Conservation (phyloP, 2,888 invertebrate species). For the Leucophora obtusa region DNA sequence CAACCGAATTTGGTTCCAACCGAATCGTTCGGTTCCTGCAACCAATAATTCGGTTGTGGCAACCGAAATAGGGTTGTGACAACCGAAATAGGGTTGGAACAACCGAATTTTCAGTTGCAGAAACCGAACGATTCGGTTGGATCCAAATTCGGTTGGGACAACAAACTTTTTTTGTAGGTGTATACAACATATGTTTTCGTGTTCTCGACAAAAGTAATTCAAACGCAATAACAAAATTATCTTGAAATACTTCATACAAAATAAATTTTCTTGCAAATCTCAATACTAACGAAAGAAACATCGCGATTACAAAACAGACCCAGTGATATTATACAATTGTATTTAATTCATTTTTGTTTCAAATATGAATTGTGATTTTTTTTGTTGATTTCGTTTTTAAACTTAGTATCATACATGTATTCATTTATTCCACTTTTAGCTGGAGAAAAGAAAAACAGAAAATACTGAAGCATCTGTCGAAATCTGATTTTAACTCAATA, state of each 20-base stretch:
- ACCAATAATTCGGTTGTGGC: too few species aligned
- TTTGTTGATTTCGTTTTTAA: background rate
- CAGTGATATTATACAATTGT: background rate
- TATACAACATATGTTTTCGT: background rate
- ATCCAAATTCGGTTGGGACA: too few species aligned
- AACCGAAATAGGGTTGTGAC: too few species aligned
- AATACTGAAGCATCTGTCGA: constrained; percentile 43
- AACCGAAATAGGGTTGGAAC: too few species aligned
- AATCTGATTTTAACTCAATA: constrained; percentile 22
- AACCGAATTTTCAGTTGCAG: too few species aligned
- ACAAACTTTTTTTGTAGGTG: too few species aligned
- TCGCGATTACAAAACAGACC: constrained; percentile 36
- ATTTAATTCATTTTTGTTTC: constrained; percentile 35
- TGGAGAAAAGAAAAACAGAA: background rate
- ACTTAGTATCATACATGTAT: background rate
- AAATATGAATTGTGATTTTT: constrained; percentile 48
- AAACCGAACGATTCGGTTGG: too few species aligned
- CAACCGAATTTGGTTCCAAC: too few species aligned
- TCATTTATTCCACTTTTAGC: background rate
- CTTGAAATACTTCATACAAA: constrained; percentile 33
- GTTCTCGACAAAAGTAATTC: background rate
- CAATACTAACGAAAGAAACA: constrained; percentile 21
- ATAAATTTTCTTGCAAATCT: constrained; percentile 2
- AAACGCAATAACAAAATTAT: constrained; percentile 31
- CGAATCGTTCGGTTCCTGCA: too few species aligned